Conservation (phyloP, 2,113 vertebrate species). For the Gasterosteus nipponicus region DNA sequence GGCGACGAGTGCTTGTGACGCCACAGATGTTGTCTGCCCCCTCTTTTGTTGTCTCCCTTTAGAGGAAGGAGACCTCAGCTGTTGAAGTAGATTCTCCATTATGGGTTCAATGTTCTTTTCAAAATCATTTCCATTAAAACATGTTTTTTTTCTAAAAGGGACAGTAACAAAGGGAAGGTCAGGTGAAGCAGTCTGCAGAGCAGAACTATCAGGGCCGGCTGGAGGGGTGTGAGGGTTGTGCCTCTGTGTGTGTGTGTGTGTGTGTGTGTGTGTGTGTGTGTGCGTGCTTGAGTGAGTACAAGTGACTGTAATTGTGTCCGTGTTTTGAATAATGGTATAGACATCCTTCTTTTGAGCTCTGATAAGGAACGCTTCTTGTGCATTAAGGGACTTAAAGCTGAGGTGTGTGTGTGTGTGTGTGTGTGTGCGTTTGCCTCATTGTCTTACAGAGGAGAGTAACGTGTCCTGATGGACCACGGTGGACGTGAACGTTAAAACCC, state of each 20-base stretch:
- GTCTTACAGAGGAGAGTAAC: neutral
- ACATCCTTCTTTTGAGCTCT: constrained; percentile 64
- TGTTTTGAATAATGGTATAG: constrained; percentile 72
- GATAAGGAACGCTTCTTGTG: constrained; percentile 60
- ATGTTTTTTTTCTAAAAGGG: constrained; percentile 82
- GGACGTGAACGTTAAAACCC: constrained; percentile 45
- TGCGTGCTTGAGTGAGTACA: constrained; percentile 34
- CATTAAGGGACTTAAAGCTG: constrained; percentile 50
- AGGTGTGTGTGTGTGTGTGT: constrained; percentile 23
- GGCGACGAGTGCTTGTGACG: constrained; percentile 67
- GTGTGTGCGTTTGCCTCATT: constrained; percentile 38
- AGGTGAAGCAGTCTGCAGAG: constrained; percentile 79
- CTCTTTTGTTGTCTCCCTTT: constrained; percentile 81
- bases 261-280: constrained; percentile 17
- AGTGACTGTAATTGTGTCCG: constrained; percentile 63
- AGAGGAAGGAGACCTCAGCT: constrained; percentile 85
- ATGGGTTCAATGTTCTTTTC: constrained; percentile 87
- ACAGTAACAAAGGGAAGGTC: constrained; percentile 85
- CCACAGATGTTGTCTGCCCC: constrained; percentile 84
- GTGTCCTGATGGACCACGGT: constrained; percentile 15
- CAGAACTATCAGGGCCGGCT: constrained; percentile 75
- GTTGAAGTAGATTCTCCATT: constrained; percentile 85
- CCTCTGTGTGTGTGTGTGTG: constrained; percentile 33
- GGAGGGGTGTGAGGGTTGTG: constrained; percentile 58
- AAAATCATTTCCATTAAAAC: constrained; percentile 88